Percentiles rank a stretch among this genome's conserved stretches.
These are phyloP conservation scores for Dendrophyllia cribrosa DNA, from an alignment of 64 coral and sea anemone genomes.

Conservation along the genomic window DNA sequence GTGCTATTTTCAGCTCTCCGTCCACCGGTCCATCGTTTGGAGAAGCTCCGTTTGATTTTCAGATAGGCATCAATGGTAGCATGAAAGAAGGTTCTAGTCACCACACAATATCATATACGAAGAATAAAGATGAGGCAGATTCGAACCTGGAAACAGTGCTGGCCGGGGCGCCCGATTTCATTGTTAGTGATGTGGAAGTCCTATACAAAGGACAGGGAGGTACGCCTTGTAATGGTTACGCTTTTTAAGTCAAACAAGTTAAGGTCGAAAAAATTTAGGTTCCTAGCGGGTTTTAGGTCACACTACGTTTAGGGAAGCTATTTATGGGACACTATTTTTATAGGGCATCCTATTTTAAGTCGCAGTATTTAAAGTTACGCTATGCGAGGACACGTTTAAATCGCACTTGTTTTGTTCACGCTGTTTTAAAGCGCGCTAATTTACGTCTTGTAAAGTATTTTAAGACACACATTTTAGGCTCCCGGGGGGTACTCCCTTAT, in stretches of 20 bases:
- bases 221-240: neutral
- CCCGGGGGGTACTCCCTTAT: no score
- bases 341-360: no score
- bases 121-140: neutral
- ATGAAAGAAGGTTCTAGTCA: slow-evolving; percentile 24
- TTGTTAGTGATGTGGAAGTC: slow-evolving; percentile 43
- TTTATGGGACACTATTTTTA: no score
- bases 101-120: neutral
- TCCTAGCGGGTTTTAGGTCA: no score
- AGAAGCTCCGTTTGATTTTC: slow-evolving; percentile 51
- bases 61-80: slow-evolving; percentile 26
- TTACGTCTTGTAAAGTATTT: no score
- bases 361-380: no score
- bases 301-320: no score
- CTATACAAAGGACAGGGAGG: slow-evolving; percentile 8
- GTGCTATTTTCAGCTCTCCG: neutral
- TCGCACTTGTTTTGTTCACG: no score
- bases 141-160: slow-evolving; percentile 16
- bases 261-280: no score
- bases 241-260: neutral
- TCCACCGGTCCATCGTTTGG: slow-evolving; percentile 45
- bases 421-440: no score
- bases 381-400: no score
- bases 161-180: neutral
- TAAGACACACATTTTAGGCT: no score